Evolutionary conservation across 2,888 invertebrate genomes (phyloP), one percentile per base, ranked within the genome.

Genomic region (Frankliniella fusca): DNA sequence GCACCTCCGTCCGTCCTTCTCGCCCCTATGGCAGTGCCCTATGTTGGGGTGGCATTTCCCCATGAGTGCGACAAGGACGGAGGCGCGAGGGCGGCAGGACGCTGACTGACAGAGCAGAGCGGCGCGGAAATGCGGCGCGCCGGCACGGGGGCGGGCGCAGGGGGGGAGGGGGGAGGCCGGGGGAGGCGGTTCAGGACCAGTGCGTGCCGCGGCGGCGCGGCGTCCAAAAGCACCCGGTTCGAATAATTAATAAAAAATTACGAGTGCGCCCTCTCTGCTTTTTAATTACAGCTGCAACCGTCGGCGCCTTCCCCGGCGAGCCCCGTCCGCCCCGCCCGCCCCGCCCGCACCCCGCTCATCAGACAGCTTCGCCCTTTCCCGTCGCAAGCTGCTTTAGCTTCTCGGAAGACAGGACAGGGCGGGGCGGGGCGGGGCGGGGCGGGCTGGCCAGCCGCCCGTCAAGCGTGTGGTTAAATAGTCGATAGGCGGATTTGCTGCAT

Each of bases 231-330:
- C 70, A 76, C 23, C 38, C 70, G 27, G 70, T 76, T 76, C 12
- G 23, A 76, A 76, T 76, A 76, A 76, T 76, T 76, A 76, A 76
- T 76, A 76, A 76, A 27, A 76, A 76, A 76, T 76, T 76, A 76
- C 70, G 27, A 76, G 70, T 76, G 70, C 61, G 61, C 70, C 54
- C 54, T 54, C 54, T 54, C 54, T 12, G 70, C 27, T 76, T 76
- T 70, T 76, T 76, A 76, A 76, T 76, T 76, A 76, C 70, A 54
- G 54, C 54, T 54, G 54, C 54, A 76, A 76, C 70, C 70, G 70
- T 76, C 70, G 70, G 54, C 54, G 54, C 54, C 54, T 54, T 2
- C 38, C 38, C 38, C 38, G 38, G n/a, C n/a, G 9, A 9, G 9
- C 50, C 12, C 50, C 10, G 10, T 54, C 54, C 7, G 15, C 54